phyloP scores from a whole-genome alignment of 2,888 invertebrate genomes.

The Onchidella celtica region DNA sequence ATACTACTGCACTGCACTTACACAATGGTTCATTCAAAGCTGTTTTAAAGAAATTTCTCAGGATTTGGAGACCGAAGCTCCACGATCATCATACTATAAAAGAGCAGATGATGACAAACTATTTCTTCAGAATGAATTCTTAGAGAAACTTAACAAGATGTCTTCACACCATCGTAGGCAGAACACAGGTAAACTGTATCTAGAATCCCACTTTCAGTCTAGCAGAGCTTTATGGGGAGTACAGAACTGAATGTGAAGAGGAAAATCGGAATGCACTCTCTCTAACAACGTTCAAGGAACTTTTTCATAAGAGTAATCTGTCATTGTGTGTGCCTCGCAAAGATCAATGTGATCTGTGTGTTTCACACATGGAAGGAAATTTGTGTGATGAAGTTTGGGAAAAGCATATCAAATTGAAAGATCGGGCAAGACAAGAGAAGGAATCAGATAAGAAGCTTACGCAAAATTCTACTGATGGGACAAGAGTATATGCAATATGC shows the following conservation, averaged over 20 bases:
- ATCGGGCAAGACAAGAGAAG: neutral
- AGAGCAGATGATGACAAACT: neutral
- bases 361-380: neutral
- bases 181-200: constrained; percentile 1
- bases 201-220: neutral
- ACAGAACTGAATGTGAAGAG: neutral
- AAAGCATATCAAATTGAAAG: neutral
- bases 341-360: neutral
- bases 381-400: neutral
- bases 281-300: neutral
- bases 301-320: neutral
- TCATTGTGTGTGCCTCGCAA: neutral
- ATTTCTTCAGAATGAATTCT: neutral
- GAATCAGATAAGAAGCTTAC: neutral
- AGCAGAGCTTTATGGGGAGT: neutral
- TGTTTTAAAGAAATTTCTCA: constrained; percentile 3
- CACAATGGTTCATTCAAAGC: constrained; percentile 16
- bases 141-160: constrained; percentile 9
- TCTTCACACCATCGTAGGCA: neutral
- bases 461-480: neutral
- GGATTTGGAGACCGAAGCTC: neutral
- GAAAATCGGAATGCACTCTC: neutral
- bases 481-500: neutral
- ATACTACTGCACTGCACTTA: constrained; percentile 3
- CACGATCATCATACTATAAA: neutral